Conservation (phyloP, 1,140 invertebrate species). For the Penaeus vannamei region DNA sequence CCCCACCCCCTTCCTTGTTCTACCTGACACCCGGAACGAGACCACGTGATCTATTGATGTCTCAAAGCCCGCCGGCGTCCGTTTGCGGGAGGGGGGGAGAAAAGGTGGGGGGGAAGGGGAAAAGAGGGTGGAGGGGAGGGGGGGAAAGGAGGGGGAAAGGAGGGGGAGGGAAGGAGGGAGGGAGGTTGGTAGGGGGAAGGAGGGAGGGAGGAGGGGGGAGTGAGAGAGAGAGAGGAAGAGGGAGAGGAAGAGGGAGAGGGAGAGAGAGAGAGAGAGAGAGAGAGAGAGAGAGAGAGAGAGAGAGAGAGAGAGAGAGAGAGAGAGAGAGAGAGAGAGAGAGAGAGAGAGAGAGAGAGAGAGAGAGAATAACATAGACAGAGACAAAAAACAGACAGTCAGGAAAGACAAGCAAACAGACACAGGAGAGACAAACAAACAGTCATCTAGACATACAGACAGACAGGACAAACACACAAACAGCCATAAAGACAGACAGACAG, state of each 20-base stretch:
- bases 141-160: too few relatives aligned
- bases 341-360: not conserved
- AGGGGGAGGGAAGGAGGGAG: too few relatives aligned
- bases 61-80: not conserved
- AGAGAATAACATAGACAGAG: not conserved
- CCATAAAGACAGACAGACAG: not conserved
- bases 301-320: not conserved
- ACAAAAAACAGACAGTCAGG: too few relatives aligned
- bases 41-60: conserved; percentile 37
- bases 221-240: too few relatives aligned
- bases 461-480: not conserved
- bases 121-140: too few relatives aligned
- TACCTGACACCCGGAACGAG: conserved; percentile 38
- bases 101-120: not conserved
- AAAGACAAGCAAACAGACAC: too few relatives aligned
- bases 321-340: not conserved
- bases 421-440: too few relatives aligned
- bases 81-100: not conserved
- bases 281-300: not conserved
- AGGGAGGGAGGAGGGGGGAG: not conserved
- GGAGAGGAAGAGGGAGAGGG: not conserved
- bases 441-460: too few relatives aligned
- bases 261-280: too few relatives aligned
- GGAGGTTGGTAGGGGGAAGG: not conserved
- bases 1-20: conserved; percentile 7